These are phyloP conservation scores for Trachelus iudaicus DNA, from an alignment of 2,888 invertebrate species.

Conservation along the genomic window DNA sequence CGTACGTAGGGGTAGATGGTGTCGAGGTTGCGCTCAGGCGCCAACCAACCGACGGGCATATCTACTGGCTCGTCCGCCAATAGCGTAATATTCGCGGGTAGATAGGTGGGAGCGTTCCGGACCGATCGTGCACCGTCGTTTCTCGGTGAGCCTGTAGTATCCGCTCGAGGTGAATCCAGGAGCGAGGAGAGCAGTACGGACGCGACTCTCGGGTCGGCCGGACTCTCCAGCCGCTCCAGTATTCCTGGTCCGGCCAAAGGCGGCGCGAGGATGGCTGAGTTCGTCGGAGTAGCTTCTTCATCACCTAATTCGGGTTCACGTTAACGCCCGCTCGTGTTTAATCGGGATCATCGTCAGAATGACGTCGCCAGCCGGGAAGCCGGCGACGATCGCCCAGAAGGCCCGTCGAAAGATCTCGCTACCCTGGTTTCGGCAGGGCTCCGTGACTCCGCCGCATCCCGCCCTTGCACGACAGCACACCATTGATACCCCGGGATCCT, in stretches of 20 bases:
- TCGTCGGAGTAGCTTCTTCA: constrained; percentile 62
- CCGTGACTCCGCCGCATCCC: constrained; percentile 79
- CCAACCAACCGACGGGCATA: neutral
- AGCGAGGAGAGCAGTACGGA: constrained; percentile 43
- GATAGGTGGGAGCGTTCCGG: constrained; percentile 5
- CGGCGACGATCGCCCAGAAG: constrained; percentile 69
- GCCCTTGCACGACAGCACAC: constrained; percentile 86
- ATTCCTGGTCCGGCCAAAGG: constrained; percentile 63
- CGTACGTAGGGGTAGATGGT: neutral
- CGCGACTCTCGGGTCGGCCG: constrained; percentile 55
- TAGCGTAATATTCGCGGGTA: constrained; percentile 11
- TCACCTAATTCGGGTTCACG: constrained; percentile 27
- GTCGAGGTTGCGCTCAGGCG: neutral
- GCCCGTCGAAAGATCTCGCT: constrained; percentile 87
- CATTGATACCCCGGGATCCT: constrained; percentile 89
- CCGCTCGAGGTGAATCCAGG: neutral
- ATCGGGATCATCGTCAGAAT: constrained; percentile 44
- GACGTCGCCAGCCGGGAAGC: constrained; percentile 59
- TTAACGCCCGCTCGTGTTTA: constrained; percentile 34
- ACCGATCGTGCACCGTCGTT: neutral
- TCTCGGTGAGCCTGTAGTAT: neutral
- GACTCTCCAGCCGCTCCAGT: constrained; percentile 53
- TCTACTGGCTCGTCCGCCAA: constrained; percentile 14
- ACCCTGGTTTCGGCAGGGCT: constrained; percentile 90
- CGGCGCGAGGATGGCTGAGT: constrained; percentile 36